Base-by-base conservation (phyloP, 1,140 invertebrate genomes). In the Patella vulgata region DNA sequence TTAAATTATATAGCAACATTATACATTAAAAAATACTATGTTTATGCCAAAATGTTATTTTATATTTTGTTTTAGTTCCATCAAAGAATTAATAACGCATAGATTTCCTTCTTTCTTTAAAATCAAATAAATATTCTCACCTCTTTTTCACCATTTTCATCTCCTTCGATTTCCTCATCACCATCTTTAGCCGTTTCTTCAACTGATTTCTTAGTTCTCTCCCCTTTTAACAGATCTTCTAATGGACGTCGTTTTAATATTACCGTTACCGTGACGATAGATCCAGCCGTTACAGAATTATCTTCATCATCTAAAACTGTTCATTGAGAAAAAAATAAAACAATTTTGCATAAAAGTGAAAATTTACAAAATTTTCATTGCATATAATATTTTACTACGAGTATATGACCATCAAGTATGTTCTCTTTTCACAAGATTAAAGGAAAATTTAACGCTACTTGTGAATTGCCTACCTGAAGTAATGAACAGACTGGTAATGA, bases 191-290 rank as follows among this genome's bases (percentile, higher is more conserved):
- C 56, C 56, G 57, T 25, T 11, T 55, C 17, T 31, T 43, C 30
- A 47, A 11, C 33, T 8, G 8, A 19, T 8, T 50, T 50, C 5
- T 28, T 19, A 9, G 9, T 33, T 33, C 46, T 30, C 19, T 48
- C 36, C 17, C 8, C 31, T 40, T 62, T 28, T 55, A 51, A 39
- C 27, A 54, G n/a, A 50, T 43, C 39, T 48, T 39, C 30, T 25
- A 54, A 42, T 36, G 33, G 33, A 8, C 90, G 90, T 36, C 96
- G 87, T 9, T 87, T 88, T 39, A 99, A 84, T 23, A 88, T 91
- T 1, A 98, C 95, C 0, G 95, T 98, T 0, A 99, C 94, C 0
- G 97, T 99, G 0, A 99, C 95, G 70, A 99, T 95, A 23, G 97
- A 96, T 27, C 96, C 96, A 31, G 96, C 94, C 9, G 97, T 99